Evolutionary conservation across 2,888 invertebrate species (phyloP).

Genomic region (Gandaritis pyraliata): DNA sequence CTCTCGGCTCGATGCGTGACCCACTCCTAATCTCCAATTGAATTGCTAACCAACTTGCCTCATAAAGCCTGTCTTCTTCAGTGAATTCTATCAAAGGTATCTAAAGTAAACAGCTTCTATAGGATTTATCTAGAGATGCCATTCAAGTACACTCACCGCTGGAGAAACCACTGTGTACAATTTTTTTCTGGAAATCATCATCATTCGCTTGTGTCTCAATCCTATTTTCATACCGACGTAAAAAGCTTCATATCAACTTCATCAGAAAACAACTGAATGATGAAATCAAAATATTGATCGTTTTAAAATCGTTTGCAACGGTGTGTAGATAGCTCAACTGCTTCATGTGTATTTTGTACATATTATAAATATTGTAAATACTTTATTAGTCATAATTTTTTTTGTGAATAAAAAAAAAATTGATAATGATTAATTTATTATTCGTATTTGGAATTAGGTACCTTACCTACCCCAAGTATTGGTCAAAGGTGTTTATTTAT

Average conservation of each 20-base stretch:
- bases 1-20: constrained; percentile 27
- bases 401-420: too few relatives aligned
- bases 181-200: not conserved
- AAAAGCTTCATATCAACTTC: not conserved
- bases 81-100: constrained; percentile 5
- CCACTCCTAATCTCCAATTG: constrained; percentile 37
- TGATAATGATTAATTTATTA: too few relatives aligned
- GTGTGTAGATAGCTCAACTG: too few relatives aligned
- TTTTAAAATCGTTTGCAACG: too few relatives aligned
- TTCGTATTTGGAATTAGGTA: too few relatives aligned
- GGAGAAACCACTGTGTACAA: not conserved
- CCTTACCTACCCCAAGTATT: not conserved
- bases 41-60: constrained; percentile 33
- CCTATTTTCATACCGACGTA: not conserved
- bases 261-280: not conserved
- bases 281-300: too few relatives aligned
- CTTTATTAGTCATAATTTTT: too few relatives aligned
- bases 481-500: constrained; percentile 4
- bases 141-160: not conserved
- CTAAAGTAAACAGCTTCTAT: constrained; percentile 8
- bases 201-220: not conserved
- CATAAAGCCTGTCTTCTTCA: constrained; percentile 16
- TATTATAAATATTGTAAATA: too few relatives aligned
- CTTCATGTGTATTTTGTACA: too few relatives aligned
- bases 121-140: not conserved